phyloP scores from a whole-genome alignment of 2,888 invertebrate species.

The Oligia latruncula region DNA sequence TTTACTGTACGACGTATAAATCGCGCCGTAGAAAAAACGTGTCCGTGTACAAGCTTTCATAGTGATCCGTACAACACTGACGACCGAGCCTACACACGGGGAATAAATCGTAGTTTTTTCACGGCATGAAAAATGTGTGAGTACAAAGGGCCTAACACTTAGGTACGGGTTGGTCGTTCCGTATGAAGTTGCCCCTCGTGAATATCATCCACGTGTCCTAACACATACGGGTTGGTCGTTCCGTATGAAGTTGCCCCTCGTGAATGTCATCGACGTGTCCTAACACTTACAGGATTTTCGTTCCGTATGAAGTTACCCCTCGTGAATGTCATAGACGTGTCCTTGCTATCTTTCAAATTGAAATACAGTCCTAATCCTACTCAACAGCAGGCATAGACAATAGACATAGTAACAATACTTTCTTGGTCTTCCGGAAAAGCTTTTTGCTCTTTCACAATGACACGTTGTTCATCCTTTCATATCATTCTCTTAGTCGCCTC shows the following conservation, averaged over 20 bases:
- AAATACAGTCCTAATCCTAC: background rate
- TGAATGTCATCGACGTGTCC: background rate
- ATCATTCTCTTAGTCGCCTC: background rate
- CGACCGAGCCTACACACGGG: too few species aligned
- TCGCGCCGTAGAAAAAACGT: too few species aligned
- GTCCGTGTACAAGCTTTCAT: too few species aligned
- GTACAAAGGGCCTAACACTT: too few species aligned
- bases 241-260: background rate
- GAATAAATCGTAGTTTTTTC: too few species aligned
- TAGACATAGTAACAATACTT: too few species aligned
- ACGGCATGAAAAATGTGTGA: too few species aligned
- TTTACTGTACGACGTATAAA: too few species aligned
- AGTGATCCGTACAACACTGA: too few species aligned
- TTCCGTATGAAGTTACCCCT: too few species aligned
- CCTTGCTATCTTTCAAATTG: background rate
- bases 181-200: background rate
- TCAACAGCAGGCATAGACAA: background rate
- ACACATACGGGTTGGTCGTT: background rate
- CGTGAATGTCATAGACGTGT: background rate
- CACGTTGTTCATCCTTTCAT: background rate
- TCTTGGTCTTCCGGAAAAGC: background rate
- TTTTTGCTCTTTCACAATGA: background rate
- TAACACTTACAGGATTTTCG: background rate
- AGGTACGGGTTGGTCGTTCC: background rate
- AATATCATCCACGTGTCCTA: background rate